phyloP scores from a whole-genome alignment of 2,113 vertebrate species.

The Ailurus styani region DNA sequence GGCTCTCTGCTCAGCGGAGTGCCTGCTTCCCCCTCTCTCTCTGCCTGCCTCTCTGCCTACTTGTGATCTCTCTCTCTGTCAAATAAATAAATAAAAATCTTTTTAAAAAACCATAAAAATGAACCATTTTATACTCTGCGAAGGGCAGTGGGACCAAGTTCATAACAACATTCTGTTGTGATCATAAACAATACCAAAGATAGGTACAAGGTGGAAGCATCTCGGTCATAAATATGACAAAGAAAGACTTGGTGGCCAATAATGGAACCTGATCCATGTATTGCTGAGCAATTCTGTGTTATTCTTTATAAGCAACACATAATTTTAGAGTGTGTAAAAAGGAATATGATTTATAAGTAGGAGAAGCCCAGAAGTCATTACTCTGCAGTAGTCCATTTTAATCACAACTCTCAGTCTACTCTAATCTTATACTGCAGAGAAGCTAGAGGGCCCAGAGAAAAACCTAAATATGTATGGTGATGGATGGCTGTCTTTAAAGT shows the following conservation, averaged over 20 bases:
- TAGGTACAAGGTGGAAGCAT: not conserved
- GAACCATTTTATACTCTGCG: not conserved
- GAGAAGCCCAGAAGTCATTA: not conserved
- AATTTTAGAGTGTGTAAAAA: not conserved
- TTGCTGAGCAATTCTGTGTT: not conserved
- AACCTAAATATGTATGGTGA: not conserved
- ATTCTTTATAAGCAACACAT: not conserved
- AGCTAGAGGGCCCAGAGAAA: slow-evolving; percentile 8
- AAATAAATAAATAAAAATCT: too few species aligned
- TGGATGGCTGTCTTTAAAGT: slow-evolving; percentile 4
- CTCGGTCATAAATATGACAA: not conserved
- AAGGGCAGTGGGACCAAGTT: not conserved
- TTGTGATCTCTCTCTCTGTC: too few species aligned
- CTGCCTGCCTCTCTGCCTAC: too few species aligned
- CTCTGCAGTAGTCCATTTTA: slow-evolving; percentile 33
- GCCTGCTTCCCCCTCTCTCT: too few species aligned
- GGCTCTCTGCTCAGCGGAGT: too few species aligned
- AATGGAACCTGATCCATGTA: not conserved
- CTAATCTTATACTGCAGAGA: not conserved
- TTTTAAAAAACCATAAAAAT: not conserved
- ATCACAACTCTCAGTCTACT: not conserved
- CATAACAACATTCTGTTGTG: not conserved
- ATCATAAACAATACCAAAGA: not conserved
- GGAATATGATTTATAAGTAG: not conserved
- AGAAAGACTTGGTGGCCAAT: not conserved